Percentiles rank a stretch among this genome's conserved stretches.
Evolutionary conservation across 2,113 vertebrate species (phyloP).

Genomic region (Pelecanoides urinatrix): DNA sequence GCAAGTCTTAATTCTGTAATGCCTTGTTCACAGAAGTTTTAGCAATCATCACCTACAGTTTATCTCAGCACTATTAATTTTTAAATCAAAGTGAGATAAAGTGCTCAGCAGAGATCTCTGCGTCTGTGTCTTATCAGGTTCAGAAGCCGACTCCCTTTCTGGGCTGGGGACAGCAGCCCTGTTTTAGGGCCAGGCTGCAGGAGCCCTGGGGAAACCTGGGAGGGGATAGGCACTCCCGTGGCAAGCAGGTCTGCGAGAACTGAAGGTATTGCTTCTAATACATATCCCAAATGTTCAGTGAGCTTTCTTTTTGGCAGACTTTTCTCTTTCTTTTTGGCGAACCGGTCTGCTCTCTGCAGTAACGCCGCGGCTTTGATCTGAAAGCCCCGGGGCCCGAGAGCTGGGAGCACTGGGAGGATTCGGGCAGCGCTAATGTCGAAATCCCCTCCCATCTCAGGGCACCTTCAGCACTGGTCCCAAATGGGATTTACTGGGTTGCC

Average conservation of each 20-base stretch:
- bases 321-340: neutral
- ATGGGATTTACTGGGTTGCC: neutral
- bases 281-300: neutral
- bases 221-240: fast-evolving
- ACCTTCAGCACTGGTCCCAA: neutral
- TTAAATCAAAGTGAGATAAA: neutral
- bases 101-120: neutral
- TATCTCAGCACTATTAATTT: neutral
- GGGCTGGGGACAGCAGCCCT: neutral
- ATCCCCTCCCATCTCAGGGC: neutral
- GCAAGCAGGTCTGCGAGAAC: neutral
- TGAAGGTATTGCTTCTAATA: neutral
- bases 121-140: neutral
- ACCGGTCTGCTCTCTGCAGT: neutral
- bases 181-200: neutral
- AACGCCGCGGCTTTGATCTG: neutral
- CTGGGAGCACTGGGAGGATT: neutral
- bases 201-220: neutral
- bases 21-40: neutral
- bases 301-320: neutral
- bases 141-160: neutral
- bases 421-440: fast-evolving
- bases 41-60: neutral
- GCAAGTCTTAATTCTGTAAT: neutral
- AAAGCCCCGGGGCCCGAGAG: fast-evolving